Conservation (phyloP, 1,140 invertebrate genomes). For the Popillia japonica region DNA sequence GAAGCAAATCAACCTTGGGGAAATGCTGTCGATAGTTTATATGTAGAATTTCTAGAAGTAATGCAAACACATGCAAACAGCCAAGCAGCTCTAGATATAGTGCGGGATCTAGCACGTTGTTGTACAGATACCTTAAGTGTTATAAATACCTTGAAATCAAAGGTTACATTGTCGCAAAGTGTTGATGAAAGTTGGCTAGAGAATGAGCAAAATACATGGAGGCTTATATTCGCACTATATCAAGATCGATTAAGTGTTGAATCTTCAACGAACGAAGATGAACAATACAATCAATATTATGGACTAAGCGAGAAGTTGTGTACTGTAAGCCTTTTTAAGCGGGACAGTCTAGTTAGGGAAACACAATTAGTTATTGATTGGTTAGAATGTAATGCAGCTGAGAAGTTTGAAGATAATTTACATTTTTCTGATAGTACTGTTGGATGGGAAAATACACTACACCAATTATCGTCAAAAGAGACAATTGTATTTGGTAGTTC, state of each 20-base stretch:
- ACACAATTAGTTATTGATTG: constrained; percentile 91
- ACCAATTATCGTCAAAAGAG: constrained; percentile 71
- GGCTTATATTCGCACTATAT: constrained; percentile 80
- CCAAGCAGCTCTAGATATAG: constrained; percentile 66
- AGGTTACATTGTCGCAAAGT: constrained; percentile 58
- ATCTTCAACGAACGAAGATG: constrained; percentile 45
- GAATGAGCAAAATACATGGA: constrained; percentile 88
- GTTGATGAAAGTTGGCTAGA: constrained; percentile 70
- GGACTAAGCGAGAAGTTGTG: constrained; percentile 70
- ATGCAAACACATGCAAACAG: constrained; percentile 64
- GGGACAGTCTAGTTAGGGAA: constrained; percentile 75
- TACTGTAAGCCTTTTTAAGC: constrained; percentile 68
- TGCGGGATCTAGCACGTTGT: constrained; percentile 67
- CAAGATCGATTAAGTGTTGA: constrained; percentile 72
- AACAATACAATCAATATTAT: constrained; percentile 48
- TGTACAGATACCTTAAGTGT: constrained; percentile 64
- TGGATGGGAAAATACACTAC: constrained; percentile 91
- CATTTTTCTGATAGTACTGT: constrained; percentile 80
- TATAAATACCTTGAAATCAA: constrained; percentile 61
- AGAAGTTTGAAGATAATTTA: constrained; percentile 72
- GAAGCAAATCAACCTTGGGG: constrained; percentile 62
- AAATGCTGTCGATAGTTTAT: constrained; percentile 64
- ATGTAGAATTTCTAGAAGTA: constrained; percentile 68
- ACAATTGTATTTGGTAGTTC: constrained; percentile 67
- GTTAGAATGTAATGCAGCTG: constrained; percentile 84